phyloP scores from a whole-genome alignment of 2,797 vertebrate genomes.

The Hephaestus fuliginosus region DNA sequence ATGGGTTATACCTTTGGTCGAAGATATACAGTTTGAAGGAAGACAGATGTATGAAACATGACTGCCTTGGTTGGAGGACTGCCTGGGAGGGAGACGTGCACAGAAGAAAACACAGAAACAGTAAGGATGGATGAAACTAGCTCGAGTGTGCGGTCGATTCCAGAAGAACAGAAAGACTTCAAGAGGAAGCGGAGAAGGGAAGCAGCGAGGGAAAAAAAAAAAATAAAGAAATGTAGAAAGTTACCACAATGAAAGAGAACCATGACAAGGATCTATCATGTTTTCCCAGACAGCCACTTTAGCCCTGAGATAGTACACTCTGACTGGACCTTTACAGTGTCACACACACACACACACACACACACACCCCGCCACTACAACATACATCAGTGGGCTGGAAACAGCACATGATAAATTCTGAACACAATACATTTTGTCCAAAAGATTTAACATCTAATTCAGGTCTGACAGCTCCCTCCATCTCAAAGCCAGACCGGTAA shows the following conservation, averaged over 20 bases:
- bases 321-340: slow-evolving; percentile 86
- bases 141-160: slow-evolving; percentile 29
- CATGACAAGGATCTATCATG: slow-evolving; percentile 80
- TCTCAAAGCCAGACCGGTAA: slow-evolving; percentile 86
- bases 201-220: slow-evolving; percentile 9
- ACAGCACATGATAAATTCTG: slow-evolving; percentile 96
- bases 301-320: slow-evolving; percentile 92
- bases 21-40: slow-evolving; percentile 69
- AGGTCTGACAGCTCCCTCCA: slow-evolving; percentile 92
- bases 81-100: slow-evolving; percentile 38
- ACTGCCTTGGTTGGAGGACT: slow-evolving; percentile 51
- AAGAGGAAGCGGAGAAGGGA: slow-evolving; percentile 20
- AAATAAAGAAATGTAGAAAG: slow-evolving; percentile 29
- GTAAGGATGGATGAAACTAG: slow-evolving; percentile 20
- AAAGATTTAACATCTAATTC: slow-evolving; percentile 99
- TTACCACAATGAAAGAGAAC: slow-evolving; percentile 46
- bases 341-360: slow-evolving; percentile 57
- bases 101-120: slow-evolving; percentile 45
- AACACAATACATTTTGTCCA: slow-evolving; percentile 91
- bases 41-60: slow-evolving; percentile 69
- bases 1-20: slow-evolving; percentile 64
- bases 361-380: slow-evolving; percentile 65
- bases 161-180: slow-evolving; percentile 22
- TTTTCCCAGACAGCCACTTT: slow-evolving; percentile 87
- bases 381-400: slow-evolving; percentile 93